phyloP scores from a whole-genome alignment of 2,888 invertebrate genomes.

The Agrochola lychnidis region DNA sequence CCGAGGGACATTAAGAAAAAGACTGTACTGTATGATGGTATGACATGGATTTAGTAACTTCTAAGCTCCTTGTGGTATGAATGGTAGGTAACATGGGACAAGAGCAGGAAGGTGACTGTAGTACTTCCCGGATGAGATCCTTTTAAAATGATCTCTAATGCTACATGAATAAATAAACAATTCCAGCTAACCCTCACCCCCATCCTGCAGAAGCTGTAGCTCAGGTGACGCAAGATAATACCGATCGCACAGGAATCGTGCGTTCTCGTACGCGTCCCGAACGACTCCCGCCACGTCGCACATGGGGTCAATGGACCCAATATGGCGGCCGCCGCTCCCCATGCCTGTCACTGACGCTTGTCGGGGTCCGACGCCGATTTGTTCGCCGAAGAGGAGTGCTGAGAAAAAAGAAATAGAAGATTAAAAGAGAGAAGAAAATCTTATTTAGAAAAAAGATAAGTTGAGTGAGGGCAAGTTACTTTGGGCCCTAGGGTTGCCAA shows the following conservation, averaged over 20 bases:
- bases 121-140: too few species aligned
- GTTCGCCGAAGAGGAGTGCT: slow-evolving; percentile 96
- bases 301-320: slow-evolving; percentile 99
- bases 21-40: too few species aligned
- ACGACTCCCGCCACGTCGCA: slow-evolving; percentile 98
- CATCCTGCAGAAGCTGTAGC: slow-evolving; percentile 94
- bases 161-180: not conserved
- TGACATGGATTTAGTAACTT: not conserved
- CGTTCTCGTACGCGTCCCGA: slow-evolving; percentile 99
- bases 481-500: not conserved
- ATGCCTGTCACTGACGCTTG: slow-evolving; percentile 84
- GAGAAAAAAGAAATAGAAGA: slow-evolving; percentile 38
- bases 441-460: not conserved
- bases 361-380: slow-evolving; percentile 76
- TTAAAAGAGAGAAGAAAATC: not conserved
- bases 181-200: slow-evolving; percentile 88
- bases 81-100: not conserved
- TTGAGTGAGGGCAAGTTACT: not conserved
- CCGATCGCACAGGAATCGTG: slow-evolving; percentile 99
- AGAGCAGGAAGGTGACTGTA: not conserved
- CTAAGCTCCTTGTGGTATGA: not conserved
- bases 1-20: too few species aligned
- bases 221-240: slow-evolving; percentile 99
- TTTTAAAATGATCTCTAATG: too few species aligned
- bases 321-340: slow-evolving; percentile 93